Base-by-base conservation (phyloP, 1,140 invertebrate species). In the Magallana ariakensis region DNA sequence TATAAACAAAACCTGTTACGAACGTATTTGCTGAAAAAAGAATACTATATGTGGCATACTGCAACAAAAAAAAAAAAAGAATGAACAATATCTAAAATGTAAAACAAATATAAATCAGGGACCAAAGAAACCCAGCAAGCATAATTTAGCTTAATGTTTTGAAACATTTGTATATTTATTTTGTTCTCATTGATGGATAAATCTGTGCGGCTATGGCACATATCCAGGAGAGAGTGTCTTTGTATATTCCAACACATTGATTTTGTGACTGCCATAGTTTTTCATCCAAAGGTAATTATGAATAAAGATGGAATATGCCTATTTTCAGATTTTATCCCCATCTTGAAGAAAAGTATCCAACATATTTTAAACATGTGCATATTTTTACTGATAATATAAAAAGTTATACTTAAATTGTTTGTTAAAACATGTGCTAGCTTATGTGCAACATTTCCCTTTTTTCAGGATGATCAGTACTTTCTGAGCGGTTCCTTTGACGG, bases 161-260 rank as follows among this genome's bases (percentile, higher is more conserved):
- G 33, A 46, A 46, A 46, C 33, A 46, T 46, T 46, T 46, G 33
- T 46, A 46, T 2, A 46, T 46, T 99, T 93, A 96, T 99, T 62
- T 94, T 99, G 16, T 99, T 98, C 0, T 99, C 98, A 15, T 99
- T 98, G 8, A 99, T 99, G 98, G 99, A 99, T 95, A 98, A 99
- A 94, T 99, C 98, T 13, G 98, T 99, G 0, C 95, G 98, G 56
- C 95, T 99, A 66, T 99, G 99, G 99, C 99, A 99, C 93, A 98
- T 99, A 89, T 99, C 98, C 0, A 95, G 98, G 26, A 97, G 98
- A 92, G 99, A 99, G 94, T 99, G 99, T 93, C 96, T 99, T 0
- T 99, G 99, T 94, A 99, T 98, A 94, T 99, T 99, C 94, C 98
- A 99, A 94, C 99, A 99, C 93, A 99, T 99, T 90, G 99, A 99